Base-by-base conservation (phyloP, 1,140 invertebrate species). In the Triops longicaudatus region DNA sequence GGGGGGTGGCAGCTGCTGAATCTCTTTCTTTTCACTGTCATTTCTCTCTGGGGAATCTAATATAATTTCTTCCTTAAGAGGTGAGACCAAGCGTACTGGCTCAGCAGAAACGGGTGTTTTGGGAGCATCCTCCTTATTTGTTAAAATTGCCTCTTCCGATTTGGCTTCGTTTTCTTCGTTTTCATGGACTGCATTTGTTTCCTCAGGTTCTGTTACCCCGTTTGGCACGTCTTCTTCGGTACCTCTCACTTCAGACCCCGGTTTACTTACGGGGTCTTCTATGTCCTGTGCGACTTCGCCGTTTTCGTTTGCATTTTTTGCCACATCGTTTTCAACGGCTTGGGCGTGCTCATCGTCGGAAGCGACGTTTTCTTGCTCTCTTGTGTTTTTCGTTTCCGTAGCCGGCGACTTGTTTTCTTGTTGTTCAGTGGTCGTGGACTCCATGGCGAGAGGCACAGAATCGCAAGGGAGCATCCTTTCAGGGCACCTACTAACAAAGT, bases 181-280 rank as follows among this genome's bases (percentile, higher is more conserved):
- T 26, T 41, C 22, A 37, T 43, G 41, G 37, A 41, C 76, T 26
- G 14, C 10, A 26, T 26, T 26, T 9, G 72, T 74, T 41, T 74
- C 22, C 26, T 76, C 43, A 12, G 28, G 17, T 27, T 44, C 41
- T 3, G 1, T 76, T 71, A 17, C 17, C 26, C 71, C 44, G 11
- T 26, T 50, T 44, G 73, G 50, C 72, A 22, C 50, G 50, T 50
- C 63, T 50, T 76, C 75, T 63, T 76, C 17, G 22, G 41, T 50
- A 42, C 41, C 74, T 7, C 26, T 17, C 28, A 75, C 26, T 75
- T 75, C 74, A 9, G 10, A 22, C 50, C 14, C 50, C 50, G 14
- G 6, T 43, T n/a, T 26, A 17, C 28, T 31, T 9, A n/a, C 74
- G 41, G 27, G 10, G 12, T 26, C 74, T 26, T 41, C 31, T 7